Conservation (phyloP, 1,140 invertebrate species). For the Spodoptera litura region DNA sequence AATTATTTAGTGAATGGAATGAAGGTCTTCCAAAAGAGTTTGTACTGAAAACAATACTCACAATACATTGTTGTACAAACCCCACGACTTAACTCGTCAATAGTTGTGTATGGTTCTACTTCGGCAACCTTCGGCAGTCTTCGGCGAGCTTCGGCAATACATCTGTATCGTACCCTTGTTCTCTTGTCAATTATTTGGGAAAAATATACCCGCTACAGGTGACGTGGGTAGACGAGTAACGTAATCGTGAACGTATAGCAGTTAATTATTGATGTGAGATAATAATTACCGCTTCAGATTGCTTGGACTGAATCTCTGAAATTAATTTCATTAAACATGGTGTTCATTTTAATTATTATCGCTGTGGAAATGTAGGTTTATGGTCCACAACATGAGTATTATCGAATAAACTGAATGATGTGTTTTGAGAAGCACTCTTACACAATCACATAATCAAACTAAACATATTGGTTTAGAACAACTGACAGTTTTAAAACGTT, state of each 20-base stretch:
- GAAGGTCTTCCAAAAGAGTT: too few species aligned
- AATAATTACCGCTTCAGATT: constrained; percentile 13
- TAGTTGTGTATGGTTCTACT: constrained; percentile 19
- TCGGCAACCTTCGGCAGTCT: constrained; percentile 16
- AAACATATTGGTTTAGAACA: too few species aligned
- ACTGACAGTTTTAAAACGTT: too few species aligned
- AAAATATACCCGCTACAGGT: constrained; percentile 57
- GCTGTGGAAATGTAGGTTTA: neutral
- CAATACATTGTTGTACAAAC: constrained; percentile 1
- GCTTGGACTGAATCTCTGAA: neutral
- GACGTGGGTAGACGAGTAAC: constrained; percentile 55
- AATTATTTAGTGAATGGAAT: too few species aligned
- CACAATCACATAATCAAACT: too few species aligned
- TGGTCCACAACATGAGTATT: neutral
- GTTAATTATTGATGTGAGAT: constrained; percentile 29
- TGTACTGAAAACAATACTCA: neutral
- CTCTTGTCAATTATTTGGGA: constrained; percentile 73
- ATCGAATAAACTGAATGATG: too few species aligned
- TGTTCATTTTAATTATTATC: neutral
- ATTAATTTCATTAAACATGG: neutral
- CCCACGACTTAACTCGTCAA: constrained; percentile 35
- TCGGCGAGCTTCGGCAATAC: constrained; percentile 17
- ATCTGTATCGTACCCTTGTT: constrained; percentile 66
- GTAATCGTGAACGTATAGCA: constrained; percentile 16
- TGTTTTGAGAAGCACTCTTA: too few species aligned